Evolutionary conservation across 1,140 invertebrate genomes (phyloP).

Genomic region (Diorhabda elongata): DNA sequence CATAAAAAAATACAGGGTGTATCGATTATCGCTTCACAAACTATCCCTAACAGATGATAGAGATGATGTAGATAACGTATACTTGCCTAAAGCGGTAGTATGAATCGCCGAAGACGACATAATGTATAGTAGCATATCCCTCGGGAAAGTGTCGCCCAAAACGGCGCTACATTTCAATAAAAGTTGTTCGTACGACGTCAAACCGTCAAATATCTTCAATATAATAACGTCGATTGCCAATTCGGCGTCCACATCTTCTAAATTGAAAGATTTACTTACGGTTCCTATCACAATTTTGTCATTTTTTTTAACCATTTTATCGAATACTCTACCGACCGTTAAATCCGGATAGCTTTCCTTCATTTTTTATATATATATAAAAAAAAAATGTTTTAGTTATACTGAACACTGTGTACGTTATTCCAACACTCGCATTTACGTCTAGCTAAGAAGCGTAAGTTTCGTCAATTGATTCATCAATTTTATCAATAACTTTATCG

Average conservation of each 20-base stretch:
- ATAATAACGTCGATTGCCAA: slow-evolving; percentile 51
- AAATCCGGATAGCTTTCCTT: slow-evolving; percentile 33
- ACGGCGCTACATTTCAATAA: slow-evolving; percentile 58
- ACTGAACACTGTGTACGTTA: too few species aligned
- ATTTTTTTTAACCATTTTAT: slow-evolving; percentile 21
- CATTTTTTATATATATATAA: neutral
- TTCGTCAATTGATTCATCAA: too few species aligned
- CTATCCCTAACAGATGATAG: too few species aligned
- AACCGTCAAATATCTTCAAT: slow-evolving; percentile 56
- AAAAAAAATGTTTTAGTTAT: too few species aligned
- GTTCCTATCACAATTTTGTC: slow-evolving; percentile 36
- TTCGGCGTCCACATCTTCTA: slow-evolving; percentile 44
- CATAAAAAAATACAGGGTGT: too few species aligned
- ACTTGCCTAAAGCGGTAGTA: slow-evolving; percentile 50
- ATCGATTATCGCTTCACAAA: too few species aligned
- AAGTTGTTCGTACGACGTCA: slow-evolving; percentile 57
- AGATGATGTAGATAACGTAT: neutral
- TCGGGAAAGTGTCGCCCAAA: slow-evolving; percentile 55
- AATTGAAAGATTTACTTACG: slow-evolving; percentile 33
- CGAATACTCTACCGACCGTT: slow-evolving; percentile 19
- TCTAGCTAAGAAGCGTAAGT: too few species aligned
- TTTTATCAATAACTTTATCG: too few species aligned
- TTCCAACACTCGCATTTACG: too few species aligned
- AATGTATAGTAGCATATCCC: slow-evolving; percentile 54
- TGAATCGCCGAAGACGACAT: slow-evolving; percentile 48